Evolutionary conservation across 1,140 invertebrate species (phyloP), one percentile per base, ranked within the genome.

Genomic region (Heterodera schachtii): DNA sequence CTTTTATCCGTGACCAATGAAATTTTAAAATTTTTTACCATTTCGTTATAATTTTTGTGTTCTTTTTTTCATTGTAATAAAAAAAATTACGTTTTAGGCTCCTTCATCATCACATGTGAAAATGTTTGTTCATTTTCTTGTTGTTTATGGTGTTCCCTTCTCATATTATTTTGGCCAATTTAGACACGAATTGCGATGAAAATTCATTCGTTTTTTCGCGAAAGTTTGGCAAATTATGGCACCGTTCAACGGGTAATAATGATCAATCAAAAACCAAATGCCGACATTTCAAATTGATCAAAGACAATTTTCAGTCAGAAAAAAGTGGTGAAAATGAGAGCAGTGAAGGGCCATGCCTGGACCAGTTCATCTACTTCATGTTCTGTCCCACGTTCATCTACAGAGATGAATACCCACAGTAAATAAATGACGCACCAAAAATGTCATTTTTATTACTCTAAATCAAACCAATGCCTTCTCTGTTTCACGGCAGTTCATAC

Each of bases 81-180:
- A 31, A 31, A 31, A 31, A n/a, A n/a, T n/a, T 31, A 0, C 1
- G 31, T 76, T 76, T 5, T 41, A 76, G 75, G 77, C 66, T 90
- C 88, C 57, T 89, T 90, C 75, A 88, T 89, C 44, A 89, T 89
- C 44, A 90, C 89, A 11, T 90, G 89, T 47, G 88, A 89, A 83
- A 89, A 90, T 75, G 87, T 88, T 46, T 67, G 87, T 86, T 31
- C 31, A 31, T 31, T 31, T 31, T 31, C 31, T 0, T 31, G 31
- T 31, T 31, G 31, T 31, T 31, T 71, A 47, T 80, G 52, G 21
- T 16, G n/a, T n/a, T n/a, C 70, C 60, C 57, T 82, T 41, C 6
- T n/a, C 43, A n/a, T 13, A 52, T 5, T n/a, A n/a, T 43, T 9
- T 43, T 52, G 11, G 7, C 21, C n/a, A 71, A 70, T 86, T 81